Conservation (phyloP, 2,113 vertebrate genomes). For the Plecotus auritus region DNA sequence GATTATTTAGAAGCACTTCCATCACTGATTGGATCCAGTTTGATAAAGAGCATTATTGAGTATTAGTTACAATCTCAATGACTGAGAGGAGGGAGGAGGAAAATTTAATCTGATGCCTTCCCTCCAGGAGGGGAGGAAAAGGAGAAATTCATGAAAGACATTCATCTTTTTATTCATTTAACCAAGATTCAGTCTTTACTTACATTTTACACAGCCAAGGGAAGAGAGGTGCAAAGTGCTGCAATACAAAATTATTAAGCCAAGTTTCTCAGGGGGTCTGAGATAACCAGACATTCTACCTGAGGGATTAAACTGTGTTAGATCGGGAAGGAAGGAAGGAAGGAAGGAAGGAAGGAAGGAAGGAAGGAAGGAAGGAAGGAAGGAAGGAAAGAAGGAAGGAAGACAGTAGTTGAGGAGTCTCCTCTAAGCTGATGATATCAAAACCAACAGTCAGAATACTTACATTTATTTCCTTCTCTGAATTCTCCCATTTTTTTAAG, state of each 20-base stretch:
- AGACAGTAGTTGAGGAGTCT: too few species aligned
- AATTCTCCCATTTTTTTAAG: not conserved
- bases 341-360: too few species aligned
- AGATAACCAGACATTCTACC: not conserved
- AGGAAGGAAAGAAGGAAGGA: too few species aligned
- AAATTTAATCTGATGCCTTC: slow-evolving; percentile 18
- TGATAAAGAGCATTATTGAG: slow-evolving; percentile 57
- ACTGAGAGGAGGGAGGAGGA: not conserved
- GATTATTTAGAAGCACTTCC: slow-evolving; percentile 65
- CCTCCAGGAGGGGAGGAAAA: not conserved
- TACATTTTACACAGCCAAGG: not conserved
- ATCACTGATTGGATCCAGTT: not conserved
- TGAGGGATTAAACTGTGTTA: not conserved
- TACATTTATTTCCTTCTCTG: not conserved
- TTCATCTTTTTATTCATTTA: slow-evolving; percentile 36
- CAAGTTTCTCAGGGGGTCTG: not conserved
- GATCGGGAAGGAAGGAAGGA: not conserved
- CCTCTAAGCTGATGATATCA: not conserved
- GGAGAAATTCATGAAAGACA: not conserved
- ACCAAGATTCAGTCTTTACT: not conserved
- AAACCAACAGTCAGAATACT: not conserved
- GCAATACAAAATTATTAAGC: not conserved
- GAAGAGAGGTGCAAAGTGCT: not conserved
- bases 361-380: too few species aligned
- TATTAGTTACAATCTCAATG: slow-evolving; percentile 44